phyloP scores from a whole-genome alignment of 1,140 invertebrate genomes.

The Episyrphus balteatus region DNA sequence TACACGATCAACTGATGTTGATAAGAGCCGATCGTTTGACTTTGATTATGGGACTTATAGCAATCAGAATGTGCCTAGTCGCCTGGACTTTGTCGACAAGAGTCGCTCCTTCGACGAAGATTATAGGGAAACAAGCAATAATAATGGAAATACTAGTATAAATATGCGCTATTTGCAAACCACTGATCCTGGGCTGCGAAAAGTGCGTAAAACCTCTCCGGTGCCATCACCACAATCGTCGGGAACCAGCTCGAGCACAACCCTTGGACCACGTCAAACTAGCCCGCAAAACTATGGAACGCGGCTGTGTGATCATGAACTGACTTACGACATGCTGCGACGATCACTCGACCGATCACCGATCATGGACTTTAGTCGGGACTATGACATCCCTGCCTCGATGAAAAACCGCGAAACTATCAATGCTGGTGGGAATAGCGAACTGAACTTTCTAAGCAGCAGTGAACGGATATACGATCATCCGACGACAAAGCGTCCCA shows the following conservation, averaged over 20 bases:
- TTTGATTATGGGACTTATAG: constrained; percentile 30
- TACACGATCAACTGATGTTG: constrained; percentile 18
- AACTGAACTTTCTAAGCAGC: constrained; percentile 33
- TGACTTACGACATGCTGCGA: constrained; percentile 31
- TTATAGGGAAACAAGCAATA: constrained; percentile 19
- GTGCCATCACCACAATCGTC: constrained; percentile 26
- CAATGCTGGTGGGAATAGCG: constrained; percentile 30
- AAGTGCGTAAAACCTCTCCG: constrained; percentile 11
- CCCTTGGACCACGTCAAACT: constrained; percentile 18
- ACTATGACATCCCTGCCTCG: constrained; percentile 15
- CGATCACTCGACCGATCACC: constrained; percentile 20
- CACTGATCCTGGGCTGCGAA: background rate
- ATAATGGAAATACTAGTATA: constrained; percentile 2
- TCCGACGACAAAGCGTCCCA: constrained; percentile 19
- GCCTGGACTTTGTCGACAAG: constrained; percentile 25
- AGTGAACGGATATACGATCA: constrained; percentile 30
- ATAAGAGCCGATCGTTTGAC: constrained; percentile 33
- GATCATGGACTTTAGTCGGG: constrained; percentile 28
- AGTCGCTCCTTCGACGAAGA: constrained; percentile 35
- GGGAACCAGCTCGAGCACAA: constrained; percentile 25
- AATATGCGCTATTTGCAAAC: constrained; percentile 20
- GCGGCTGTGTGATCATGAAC: constrained; percentile 30
- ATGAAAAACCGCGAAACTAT: constrained; percentile 27
- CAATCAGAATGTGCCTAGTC: constrained; percentile 19
- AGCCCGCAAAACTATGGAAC: constrained; percentile 33